Conservation (phyloP, 1,140 invertebrate genomes). For the Hermetia illucens region DNA sequence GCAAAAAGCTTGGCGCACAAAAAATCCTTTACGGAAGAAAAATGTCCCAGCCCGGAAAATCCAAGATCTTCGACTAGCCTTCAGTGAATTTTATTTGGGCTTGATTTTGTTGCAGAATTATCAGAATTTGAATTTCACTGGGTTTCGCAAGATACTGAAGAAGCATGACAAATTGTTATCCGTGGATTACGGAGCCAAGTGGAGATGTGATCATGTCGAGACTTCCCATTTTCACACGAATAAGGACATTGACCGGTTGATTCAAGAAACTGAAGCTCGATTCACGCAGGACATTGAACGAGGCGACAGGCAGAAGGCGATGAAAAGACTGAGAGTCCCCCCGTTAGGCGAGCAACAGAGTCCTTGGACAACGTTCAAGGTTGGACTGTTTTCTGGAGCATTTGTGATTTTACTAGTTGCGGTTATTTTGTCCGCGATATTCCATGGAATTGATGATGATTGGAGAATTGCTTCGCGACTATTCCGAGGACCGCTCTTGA, state of each 20-base stretch:
- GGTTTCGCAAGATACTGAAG: conserved; percentile 86
- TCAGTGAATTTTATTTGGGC: conserved; percentile 83
- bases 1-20: conserved; percentile 31
- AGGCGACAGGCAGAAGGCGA: conserved; percentile 69
- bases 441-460: conserved; percentile 20
- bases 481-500: conserved; percentile 68
- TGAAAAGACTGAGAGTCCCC: conserved; percentile 76
- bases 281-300: conserved; percentile 74
- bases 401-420: conserved; percentile 64
- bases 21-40: conserved; percentile 38
- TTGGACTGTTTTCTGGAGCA: conserved; percentile 67
- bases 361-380: conserved; percentile 74
- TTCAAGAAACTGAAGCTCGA: conserved; percentile 64
- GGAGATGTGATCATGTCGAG: conserved; percentile 69
- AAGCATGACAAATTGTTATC: conserved; percentile 76
- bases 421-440: conserved; percentile 54
- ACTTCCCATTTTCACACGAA: conserved; percentile 70
- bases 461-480: conserved; percentile 45
- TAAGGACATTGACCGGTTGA: conserved; percentile 76
- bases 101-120: conserved; percentile 63
- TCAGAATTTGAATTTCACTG: conserved; percentile 77
- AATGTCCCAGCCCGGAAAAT: conserved; percentile 47
- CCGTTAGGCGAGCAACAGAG: conserved; percentile 70
- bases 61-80: conserved; percentile 79
- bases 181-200: conserved; percentile 46